A percentile compares a stretch with the other conserved stretches of the same genome.
Conservation (phyloP, 2,888 invertebrate species). For the Kuschelorhynchus macadamiae region DNA sequence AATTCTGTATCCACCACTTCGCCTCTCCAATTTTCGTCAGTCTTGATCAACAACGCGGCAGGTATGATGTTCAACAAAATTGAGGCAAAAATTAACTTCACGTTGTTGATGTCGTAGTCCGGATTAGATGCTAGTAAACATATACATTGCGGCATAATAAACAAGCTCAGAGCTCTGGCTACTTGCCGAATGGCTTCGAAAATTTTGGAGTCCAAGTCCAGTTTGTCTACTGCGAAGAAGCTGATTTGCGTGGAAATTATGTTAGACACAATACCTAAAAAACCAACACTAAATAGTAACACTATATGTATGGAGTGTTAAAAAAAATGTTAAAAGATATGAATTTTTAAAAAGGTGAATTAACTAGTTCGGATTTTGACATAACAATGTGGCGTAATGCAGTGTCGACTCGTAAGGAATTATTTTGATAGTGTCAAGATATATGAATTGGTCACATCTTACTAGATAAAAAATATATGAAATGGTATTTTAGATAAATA, state of each 20-base stretch:
- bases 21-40: constrained; percentile 10
- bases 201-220: constrained; percentile 51
- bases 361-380: no score
- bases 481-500: no score
- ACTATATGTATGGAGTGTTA: no score
- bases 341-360: no score
- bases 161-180: constrained; percentile 53
- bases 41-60: constrained; percentile 50
- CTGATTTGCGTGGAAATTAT: constrained; percentile 54
- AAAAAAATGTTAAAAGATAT: no score
- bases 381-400: no score
- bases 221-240: constrained; percentile 50
- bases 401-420: no score
- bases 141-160: constrained; percentile 55
- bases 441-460: no score
- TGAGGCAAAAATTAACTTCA: constrained; percentile 52
- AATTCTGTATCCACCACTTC: constrained; percentile 33
- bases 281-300: no score
- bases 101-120: constrained; percentile 45
- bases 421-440: no score
- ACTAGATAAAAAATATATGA: no score
- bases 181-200: constrained; percentile 53
- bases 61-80: constrained; percentile 57
- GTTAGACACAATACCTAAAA: constrained; percentile 53
- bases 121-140: constrained; percentile 44